phyloP scores from a whole-genome alignment of 2,797 vertebrate species.

The Scomberomorus guttatus region DNA sequence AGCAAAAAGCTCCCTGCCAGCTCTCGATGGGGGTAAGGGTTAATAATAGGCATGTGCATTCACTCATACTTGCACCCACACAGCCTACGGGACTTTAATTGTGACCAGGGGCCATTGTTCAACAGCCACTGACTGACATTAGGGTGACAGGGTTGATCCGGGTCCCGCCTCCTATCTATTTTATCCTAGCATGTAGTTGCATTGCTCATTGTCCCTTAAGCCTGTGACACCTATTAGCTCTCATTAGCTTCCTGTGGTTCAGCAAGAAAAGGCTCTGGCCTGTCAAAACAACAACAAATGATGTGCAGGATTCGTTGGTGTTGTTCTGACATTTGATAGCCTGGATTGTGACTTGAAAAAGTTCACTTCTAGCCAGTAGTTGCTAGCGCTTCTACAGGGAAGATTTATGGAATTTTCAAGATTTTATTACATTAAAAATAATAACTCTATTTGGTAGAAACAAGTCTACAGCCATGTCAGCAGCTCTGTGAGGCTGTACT shows the following conservation, averaged over 20 bases:
- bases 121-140: slow-evolving; percentile 69
- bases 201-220: slow-evolving; percentile 63
- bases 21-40: slow-evolving; percentile 63
- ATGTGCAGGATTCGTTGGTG: slow-evolving; percentile 23
- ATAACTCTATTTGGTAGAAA: not conserved
- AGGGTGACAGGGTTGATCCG: slow-evolving; percentile 53
- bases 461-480: too few species aligned
- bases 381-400: not conserved
- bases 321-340: slow-evolving; percentile 3
- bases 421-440: not conserved
- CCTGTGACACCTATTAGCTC: slow-evolving; percentile 74
- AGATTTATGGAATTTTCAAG: not conserved
- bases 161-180: slow-evolving; percentile 64
- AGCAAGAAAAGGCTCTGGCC: slow-evolving; percentile 31
- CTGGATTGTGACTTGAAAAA: not conserved
- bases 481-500: too few species aligned
- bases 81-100: slow-evolving; percentile 62
- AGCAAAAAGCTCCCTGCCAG: slow-evolving; percentile 51
- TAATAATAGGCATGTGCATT: slow-evolving; percentile 70
- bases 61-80: slow-evolving; percentile 52
- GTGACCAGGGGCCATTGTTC: slow-evolving; percentile 69
- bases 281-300: slow-evolving; percentile 58
- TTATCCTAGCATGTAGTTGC: slow-evolving; percentile 64
- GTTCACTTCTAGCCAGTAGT: not conserved
- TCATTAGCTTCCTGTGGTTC: slow-evolving; percentile 76